These are phyloP conservation scores for Trypoxylon attenuatum DNA, from an alignment of 2,888 invertebrate genomes.

Conservation along the genomic window DNA sequence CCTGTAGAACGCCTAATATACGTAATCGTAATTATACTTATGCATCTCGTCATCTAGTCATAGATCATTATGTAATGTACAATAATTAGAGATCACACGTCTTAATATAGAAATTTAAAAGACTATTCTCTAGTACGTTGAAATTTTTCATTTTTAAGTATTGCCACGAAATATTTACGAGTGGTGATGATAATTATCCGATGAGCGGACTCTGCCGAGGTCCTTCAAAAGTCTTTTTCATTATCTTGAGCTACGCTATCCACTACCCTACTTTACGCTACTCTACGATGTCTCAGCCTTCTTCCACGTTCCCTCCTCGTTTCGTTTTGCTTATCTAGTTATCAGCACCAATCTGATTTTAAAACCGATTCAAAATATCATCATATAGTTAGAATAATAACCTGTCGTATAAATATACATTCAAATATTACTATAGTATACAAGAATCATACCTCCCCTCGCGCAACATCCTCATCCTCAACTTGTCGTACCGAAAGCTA, in stretches of 20 bases:
- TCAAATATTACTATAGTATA: constrained; percentile 74
- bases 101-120: constrained; percentile 74
- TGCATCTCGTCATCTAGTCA: constrained; percentile 66
- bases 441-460: constrained; percentile 64
- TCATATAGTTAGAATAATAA: constrained; percentile 72
- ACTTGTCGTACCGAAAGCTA: constrained; percentile 47
- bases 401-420: constrained; percentile 74
- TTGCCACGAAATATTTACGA: constrained; percentile 40
- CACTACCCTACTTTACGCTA: constrained; percentile 68
- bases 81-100: constrained; percentile 75
- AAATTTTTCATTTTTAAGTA: constrained; percentile 54
- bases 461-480: constrained; percentile 36
- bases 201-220: constrained; percentile 65
- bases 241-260: constrained; percentile 69
- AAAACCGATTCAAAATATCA: constrained; percentile 73
- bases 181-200: constrained; percentile 55
- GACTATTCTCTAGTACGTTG: constrained; percentile 73
- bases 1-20: constrained; percentile 59
- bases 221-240: constrained; percentile 56
- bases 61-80: constrained; percentile 71
- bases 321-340: constrained; percentile 60
- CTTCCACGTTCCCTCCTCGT: constrained; percentile 71
- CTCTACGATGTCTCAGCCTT: constrained; percentile 74
- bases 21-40: constrained; percentile 60
- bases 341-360: constrained; percentile 74